These are phyloP conservation scores for Drosophila littoralis DNA, from an alignment of 1,140 invertebrate species.

Conservation along the genomic window DNA sequence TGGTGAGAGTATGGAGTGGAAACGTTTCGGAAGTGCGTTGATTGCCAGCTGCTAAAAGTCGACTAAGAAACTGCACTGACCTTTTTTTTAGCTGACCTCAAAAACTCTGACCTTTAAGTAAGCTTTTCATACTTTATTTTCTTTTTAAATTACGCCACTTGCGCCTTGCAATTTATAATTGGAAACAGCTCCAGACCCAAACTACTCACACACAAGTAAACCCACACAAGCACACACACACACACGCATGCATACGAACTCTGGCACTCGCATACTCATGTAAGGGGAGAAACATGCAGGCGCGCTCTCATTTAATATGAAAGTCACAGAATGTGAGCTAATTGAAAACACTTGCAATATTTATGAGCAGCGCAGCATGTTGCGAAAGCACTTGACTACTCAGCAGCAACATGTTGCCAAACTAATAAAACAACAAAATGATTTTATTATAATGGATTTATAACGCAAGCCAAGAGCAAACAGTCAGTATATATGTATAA, in stretches of 20 bases:
- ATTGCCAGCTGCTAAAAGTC: slow-evolving; percentile 48
- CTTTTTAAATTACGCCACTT: slow-evolving; percentile 70
- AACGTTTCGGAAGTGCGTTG: slow-evolving; percentile 71
- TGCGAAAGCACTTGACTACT: slow-evolving; percentile 76
- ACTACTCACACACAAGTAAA: slow-evolving; percentile 15
- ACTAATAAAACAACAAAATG: slow-evolving; percentile 83
- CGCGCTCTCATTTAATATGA: slow-evolving; percentile 79
- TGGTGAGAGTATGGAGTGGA: not conserved
- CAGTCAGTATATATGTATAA: slow-evolving; percentile 52
- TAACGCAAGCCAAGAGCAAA: slow-evolving; percentile 79
- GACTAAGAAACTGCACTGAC: slow-evolving; percentile 52
- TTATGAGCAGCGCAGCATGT: slow-evolving; percentile 78
- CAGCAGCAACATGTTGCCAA: slow-evolving; percentile 75
- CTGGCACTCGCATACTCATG: slow-evolving; percentile 1
- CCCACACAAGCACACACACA: not conserved
- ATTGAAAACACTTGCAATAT: slow-evolving; percentile 84
- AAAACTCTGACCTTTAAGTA: slow-evolving; percentile 69
- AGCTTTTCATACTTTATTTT: slow-evolving; percentile 26
- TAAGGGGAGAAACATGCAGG: slow-evolving; percentile 8
- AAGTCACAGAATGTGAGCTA: slow-evolving; percentile 83
- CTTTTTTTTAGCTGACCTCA: slow-evolving; percentile 65
- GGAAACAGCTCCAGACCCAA: slow-evolving; percentile 60
- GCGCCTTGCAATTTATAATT: slow-evolving; percentile 75
- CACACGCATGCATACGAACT: not conserved
- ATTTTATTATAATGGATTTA: slow-evolving; percentile 84